phyloP scores from a whole-genome alignment of 2,797 vertebrate genomes.

The Parauchenoglanis ngamensis region DNA sequence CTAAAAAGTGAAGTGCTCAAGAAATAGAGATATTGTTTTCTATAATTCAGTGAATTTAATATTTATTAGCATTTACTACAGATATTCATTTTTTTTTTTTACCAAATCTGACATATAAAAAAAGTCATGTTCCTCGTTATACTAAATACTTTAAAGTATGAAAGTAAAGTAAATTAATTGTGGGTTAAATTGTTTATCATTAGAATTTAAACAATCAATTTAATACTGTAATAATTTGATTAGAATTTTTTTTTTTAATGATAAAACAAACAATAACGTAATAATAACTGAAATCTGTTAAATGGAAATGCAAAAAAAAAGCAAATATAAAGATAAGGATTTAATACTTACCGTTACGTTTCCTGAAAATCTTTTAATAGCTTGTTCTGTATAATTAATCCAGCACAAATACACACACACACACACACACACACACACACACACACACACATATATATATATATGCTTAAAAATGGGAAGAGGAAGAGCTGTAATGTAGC shows the following conservation, averaged over 20 bases:
- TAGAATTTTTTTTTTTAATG: no score
- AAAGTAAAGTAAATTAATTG: neutral
- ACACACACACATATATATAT: neutral
- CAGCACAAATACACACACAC: neutral
- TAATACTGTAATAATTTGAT: neutral
- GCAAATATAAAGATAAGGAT: neutral
- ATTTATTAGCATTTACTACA: constrained; percentile 1
- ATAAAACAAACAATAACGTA: neutral
- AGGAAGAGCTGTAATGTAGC: neutral
- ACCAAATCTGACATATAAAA: neutral
- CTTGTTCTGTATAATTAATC: neutral
- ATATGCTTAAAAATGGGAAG: neutral
- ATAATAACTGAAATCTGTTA: neutral
- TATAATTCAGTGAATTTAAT: neutral
- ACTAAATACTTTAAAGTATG: neutral
- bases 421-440: neutral
- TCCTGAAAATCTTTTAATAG: neutral
- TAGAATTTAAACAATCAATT: neutral
- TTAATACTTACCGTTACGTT: neutral
- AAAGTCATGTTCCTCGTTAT: neutral
- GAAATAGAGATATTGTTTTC: neutral
- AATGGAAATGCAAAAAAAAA: neutral
- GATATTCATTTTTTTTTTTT: no score
- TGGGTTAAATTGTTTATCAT: neutral
- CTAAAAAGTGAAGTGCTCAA: constrained; percentile 29